Conservation (phyloP, 1,140 invertebrate genomes). For the Drosophila tani region DNA sequence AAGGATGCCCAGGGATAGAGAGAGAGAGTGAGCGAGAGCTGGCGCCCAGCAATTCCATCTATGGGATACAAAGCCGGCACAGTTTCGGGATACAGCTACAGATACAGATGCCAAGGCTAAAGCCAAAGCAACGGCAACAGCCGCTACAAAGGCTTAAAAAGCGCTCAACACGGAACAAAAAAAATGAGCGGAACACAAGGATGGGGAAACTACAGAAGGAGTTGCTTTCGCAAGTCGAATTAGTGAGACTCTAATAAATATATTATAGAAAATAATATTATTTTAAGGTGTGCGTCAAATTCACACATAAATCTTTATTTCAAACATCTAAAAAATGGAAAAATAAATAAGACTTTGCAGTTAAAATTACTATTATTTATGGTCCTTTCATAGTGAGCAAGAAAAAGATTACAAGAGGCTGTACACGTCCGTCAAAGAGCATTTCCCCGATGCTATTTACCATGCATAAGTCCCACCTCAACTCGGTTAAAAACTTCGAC, state of each 20-base stretch:
- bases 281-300: too few relatives aligned
- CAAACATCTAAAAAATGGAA: neutral
- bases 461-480: slow-evolving; percentile 2
- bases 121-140: slow-evolving; percentile 55
- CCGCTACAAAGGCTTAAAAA: slow-evolving; percentile 78
- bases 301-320: too few relatives aligned
- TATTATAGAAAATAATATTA: too few relatives aligned
- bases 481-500: neutral
- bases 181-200: slow-evolving; percentile 26
- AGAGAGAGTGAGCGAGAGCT: too few relatives aligned
- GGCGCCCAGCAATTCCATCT: slow-evolving; percentile 41
- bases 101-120: slow-evolving; percentile 41
- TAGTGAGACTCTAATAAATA: neutral
- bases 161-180: slow-evolving; percentile 51
- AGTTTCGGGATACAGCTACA: slow-evolving; percentile 45
- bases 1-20: slow-evolving; percentile 34
- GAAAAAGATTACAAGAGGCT: neutral
- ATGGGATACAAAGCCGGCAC: slow-evolving; percentile 54
- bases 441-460: neutral
- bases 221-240: neutral
- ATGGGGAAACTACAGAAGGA: neutral
- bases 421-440: neutral
- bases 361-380: neutral
- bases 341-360: neutral
- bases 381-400: too few relatives aligned